Evolutionary conservation across 2,888 invertebrate genomes (phyloP), one percentile per base, ranked within the genome.

Genomic region (Dinocampus coccinellae): DNA sequence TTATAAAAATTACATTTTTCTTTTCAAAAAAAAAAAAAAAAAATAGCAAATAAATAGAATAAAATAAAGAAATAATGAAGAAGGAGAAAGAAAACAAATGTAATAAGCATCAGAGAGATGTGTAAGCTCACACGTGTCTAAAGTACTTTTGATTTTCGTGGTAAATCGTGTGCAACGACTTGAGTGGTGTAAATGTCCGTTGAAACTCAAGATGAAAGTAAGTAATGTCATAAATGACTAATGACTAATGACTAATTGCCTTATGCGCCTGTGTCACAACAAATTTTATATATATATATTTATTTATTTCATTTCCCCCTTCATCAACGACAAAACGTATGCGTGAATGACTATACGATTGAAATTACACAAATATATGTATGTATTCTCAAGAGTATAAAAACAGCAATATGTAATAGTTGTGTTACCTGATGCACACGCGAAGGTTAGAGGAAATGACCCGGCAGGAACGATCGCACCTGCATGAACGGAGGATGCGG

Each of bases 381-480:
- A 63, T 20, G 13, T 63, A 47, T 42, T 26, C 52, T 39, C 20
- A 11, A 58, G 22, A 26, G 60, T 20, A 47, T 13, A 52, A 33
- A 22, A 13, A 42, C 36, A 60, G 29, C 10, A 42, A 20, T 29
- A 34, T 22, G 60, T 33, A 26, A 33, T 33, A 33, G 22, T 33
- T 29, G 29, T 29, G 29, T 47, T 63, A 63, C 36, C 22, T 57
- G 66, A 66, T 55, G 63, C 55, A 57, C 62, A 69, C 63, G 63
- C 55, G 69, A 70, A 70, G 69, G 69, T 70, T 55, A 70, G 62
- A 64, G 69, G 69, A 70, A 70, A 70, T 70, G 69, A 70, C 69
- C 69, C 63, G 57, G 69, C 69, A 70, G 69, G 57, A 63, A 57
- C 69, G 63, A 47, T 70, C 55, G 57, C 69, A 70, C 69, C 69